Conservation (phyloP, 2,797 vertebrate species). For the Falco novaeseelandiae region DNA sequence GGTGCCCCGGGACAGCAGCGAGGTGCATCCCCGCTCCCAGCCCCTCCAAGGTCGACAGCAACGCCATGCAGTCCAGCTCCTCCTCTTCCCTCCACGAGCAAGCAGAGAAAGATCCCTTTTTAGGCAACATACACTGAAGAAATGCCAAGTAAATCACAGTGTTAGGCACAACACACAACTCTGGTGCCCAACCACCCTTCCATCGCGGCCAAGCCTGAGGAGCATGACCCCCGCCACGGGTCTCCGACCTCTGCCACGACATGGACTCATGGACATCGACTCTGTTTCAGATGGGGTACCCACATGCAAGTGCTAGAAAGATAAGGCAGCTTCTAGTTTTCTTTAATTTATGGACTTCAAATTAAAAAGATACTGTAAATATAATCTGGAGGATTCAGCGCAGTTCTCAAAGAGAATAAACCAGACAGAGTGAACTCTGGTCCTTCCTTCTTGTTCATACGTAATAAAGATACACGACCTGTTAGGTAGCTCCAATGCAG, state of each 20-base stretch:
- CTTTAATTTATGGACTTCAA: not conserved
- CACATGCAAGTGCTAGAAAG: rapidly evolving
- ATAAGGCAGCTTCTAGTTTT: not conserved
- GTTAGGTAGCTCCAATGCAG: not conserved
- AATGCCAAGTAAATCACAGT: not conserved
- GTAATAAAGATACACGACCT: not conserved
- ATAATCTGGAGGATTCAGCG: not conserved
- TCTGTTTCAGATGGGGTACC: rapidly evolving
- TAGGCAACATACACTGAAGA: not conserved
- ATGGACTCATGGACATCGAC: rapidly evolving
- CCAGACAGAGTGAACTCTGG: rapidly evolving
- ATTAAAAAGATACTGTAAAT: not conserved
- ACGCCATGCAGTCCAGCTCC: not conserved
- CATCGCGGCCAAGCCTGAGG: rapidly evolving
- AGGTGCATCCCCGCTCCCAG: not conserved
- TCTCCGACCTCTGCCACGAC: not conserved
- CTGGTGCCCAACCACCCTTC: not conserved
- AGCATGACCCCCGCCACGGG: not conserved
- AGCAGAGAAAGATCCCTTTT: not conserved
- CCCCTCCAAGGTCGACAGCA: not conserved
- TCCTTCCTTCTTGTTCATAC: not conserved
- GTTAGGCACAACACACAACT: rapidly evolving
- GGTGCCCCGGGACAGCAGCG: rapidly evolving
- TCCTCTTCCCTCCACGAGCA: not conserved
- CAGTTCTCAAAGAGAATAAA: not conserved